Conservation (phyloP, 2,888 invertebrate species). For the Lasioglossum marginatum region DNA sequence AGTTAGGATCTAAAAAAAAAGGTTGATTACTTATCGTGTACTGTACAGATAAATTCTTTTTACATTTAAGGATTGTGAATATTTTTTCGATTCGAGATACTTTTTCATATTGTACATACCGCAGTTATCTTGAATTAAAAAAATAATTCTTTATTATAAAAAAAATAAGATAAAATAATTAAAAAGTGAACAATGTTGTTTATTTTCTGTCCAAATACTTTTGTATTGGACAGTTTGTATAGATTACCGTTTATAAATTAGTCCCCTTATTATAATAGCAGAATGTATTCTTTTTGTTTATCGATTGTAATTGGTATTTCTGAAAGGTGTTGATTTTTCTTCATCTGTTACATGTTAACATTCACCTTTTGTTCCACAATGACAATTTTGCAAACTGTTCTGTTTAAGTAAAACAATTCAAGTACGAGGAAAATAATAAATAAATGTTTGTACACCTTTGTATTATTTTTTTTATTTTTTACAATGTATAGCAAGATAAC, state of each 20-base stretch:
- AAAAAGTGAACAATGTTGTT: constrained; percentile 32
- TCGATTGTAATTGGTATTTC: constrained; percentile 36
- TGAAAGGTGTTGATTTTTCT: constrained; percentile 55
- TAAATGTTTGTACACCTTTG: constrained; percentile 53
- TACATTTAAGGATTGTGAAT: constrained; percentile 38
- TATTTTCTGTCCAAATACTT: constrained; percentile 39
- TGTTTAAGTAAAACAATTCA: constrained; percentile 59
- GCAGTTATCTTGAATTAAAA: constrained; percentile 55
- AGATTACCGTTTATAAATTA: constrained; percentile 28
- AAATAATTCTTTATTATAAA: constrained; percentile 41
- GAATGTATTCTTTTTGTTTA: constrained; percentile 37
- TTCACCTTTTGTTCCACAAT: constrained; percentile 40
- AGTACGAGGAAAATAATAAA: constrained; percentile 32
- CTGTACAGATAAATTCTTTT: constrained; percentile 52
- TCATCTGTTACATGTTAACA: constrained; percentile 56
- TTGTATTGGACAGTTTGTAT: constrained; percentile 25
- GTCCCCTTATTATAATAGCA: constrained; percentile 14
- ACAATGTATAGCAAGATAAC: constrained; percentile 64
- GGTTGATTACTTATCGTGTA: constrained; percentile 31
- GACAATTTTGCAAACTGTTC: constrained; percentile 55
- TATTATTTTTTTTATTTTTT: constrained; percentile 64
- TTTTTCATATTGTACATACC: constrained; percentile 62
- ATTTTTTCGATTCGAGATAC: constrained; percentile 71
- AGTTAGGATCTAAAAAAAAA: constrained; percentile 35
- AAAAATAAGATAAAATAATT: constrained; percentile 29